Evolutionary conservation across 2,888 invertebrate species (phyloP).

Genomic region (Zaprionus bogoriensis): DNA sequence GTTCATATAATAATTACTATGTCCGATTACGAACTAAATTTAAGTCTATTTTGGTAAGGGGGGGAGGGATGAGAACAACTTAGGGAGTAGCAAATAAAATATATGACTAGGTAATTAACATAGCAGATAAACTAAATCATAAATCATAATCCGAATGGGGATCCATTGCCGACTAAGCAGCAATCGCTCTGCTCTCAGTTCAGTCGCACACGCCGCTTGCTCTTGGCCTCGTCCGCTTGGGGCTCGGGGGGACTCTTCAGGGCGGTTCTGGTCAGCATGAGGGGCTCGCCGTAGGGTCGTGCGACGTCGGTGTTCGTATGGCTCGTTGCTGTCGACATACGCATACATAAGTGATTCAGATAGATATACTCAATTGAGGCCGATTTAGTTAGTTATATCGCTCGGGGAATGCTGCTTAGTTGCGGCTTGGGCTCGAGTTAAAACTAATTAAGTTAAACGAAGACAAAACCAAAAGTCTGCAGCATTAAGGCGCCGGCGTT

Average conservation of each 20-base stretch:
- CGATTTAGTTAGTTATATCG: conserved; percentile 11
- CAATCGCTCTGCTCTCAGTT: conserved; percentile 21
- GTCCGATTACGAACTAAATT: conserved; percentile 44
- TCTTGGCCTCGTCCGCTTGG: conserved; percentile 44
- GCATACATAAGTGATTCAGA: no score
- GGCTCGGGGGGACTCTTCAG: conserved; percentile 45
- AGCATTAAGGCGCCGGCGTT: conserved; percentile 63
- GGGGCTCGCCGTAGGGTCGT: conserved; percentile 91
- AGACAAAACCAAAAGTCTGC: conserved; percentile 58
- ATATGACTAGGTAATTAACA: background rate
- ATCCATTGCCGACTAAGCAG: conserved; percentile 32
- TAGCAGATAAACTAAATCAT: conserved; percentile 18
- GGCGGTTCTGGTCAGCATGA: conserved; percentile 85
- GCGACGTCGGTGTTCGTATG: conserved; percentile 82
- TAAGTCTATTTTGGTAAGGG: no score
- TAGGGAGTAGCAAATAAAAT: no score
- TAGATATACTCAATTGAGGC: no score
- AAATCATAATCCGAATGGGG: conserved; percentile 19
- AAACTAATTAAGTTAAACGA: conserved; percentile 72
- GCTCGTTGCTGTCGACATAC: conserved; percentile 43
- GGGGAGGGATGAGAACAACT: background rate
- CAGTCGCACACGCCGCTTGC: conserved; percentile 52
- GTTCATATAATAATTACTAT: conserved; percentile 72
- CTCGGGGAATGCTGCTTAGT: background rate
- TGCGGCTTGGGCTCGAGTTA: conserved; percentile 38